phyloP scores from a whole-genome alignment of 2,113 vertebrate genomes.

The Leucoraja erinaceus region DNA sequence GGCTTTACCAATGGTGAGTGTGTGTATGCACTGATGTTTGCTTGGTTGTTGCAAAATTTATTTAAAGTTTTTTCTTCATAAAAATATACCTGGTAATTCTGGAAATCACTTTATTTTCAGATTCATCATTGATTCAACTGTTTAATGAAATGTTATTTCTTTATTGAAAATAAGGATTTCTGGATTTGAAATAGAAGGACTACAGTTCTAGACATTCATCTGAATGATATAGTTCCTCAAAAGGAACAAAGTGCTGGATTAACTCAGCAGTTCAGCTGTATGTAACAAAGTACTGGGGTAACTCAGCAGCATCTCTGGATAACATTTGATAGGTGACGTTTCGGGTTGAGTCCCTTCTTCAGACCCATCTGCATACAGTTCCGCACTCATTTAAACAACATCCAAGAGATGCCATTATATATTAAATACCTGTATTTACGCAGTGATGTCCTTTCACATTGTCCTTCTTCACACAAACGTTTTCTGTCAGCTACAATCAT shows the following conservation, averaged over 20 bases:
- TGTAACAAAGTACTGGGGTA: no score
- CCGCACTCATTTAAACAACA: not conserved
- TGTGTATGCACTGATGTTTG: not conserved
- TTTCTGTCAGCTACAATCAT: not conserved
- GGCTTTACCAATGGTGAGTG: not conserved
- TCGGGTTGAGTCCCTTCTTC: no score
- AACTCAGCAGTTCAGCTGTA: no score
- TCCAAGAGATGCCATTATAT: no score
- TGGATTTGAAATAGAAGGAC: not conserved
- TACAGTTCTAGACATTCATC: not conserved
- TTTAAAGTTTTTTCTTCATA: not conserved
- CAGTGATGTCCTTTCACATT: not conserved
- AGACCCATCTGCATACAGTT: not conserved
- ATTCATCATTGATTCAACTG: not conserved
- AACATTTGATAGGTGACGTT: no score
- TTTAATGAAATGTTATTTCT: not conserved
- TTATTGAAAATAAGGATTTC: not conserved
- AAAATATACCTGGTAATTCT: not conserved
- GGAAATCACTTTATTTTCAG: not conserved
- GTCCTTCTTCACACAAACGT: not conserved
- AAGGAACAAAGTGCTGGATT: no score
- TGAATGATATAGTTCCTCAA: not conserved
- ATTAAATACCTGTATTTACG: no score
- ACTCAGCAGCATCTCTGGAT: no score
- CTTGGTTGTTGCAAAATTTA: not conserved